phyloP scores from a whole-genome alignment of 2,113 vertebrate genomes.

The Thermophis baileyi region DNA sequence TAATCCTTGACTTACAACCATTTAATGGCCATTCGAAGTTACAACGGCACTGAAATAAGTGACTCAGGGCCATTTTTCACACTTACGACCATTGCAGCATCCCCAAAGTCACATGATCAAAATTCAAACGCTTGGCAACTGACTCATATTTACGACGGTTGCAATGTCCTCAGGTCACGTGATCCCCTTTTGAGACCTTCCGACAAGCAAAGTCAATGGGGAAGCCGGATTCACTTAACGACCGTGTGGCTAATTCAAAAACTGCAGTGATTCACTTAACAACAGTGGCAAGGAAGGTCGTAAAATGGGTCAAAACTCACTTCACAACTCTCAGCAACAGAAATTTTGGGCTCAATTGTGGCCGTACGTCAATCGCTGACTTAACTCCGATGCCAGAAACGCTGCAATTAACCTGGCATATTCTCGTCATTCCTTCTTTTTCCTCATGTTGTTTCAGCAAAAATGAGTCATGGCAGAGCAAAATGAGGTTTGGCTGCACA shows the following conservation, averaged over 20 bases:
- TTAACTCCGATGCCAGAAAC: slow-evolving; percentile 31
- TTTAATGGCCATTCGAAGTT: background rate
- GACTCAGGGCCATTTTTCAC: background rate
- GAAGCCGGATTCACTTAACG: background rate
- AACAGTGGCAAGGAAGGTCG: background rate
- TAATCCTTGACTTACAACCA: background rate
- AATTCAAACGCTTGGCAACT: background rate
- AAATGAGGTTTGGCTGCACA: slow-evolving; percentile 24
- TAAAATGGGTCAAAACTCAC: background rate
- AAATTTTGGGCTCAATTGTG: background rate
- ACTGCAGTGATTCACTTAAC: background rate
- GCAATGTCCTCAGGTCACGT: too few relatives aligned
- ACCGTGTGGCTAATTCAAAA: background rate
- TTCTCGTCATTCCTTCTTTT: slow-evolving; percentile 49
- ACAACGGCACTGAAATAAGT: background rate
- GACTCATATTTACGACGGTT: background rate
- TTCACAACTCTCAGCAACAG: background rate
- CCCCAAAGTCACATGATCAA: too few relatives aligned
- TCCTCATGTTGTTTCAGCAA: slow-evolving; percentile 41
- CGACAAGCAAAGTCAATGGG: background rate
- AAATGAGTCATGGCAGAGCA: slow-evolving; percentile 8
- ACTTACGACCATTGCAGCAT: background rate
- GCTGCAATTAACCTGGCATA: slow-evolving; percentile 38
- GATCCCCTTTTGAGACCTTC: background rate
- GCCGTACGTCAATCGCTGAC: slow-evolving; percentile 9